Conservation (phyloP, 1,140 invertebrate genomes). For the Globodera rostochiensis region DNA sequence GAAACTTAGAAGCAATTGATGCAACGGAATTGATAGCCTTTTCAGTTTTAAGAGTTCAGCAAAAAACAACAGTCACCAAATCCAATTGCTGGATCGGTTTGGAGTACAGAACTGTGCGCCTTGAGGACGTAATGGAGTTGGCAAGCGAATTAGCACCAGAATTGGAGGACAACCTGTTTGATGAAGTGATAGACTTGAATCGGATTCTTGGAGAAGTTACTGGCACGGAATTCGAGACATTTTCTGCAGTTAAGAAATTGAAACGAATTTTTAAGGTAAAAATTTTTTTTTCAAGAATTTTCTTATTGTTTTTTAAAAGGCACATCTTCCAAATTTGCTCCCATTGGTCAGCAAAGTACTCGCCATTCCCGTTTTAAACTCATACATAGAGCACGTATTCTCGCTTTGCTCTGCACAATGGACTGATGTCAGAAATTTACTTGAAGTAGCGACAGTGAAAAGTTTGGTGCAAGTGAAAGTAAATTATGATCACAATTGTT, state of each 20-base stretch:
- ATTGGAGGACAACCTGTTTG: conserved; percentile 14
- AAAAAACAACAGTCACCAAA: not conserved
- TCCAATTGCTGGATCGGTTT: not conserved
- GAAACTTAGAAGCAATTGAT: not conserved
- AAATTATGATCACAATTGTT: too few relatives aligned
- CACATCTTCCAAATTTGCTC: conserved; percentile 1
- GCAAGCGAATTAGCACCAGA: conserved; percentile 19
- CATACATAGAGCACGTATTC: not conserved
- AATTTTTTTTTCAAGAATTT: not conserved
- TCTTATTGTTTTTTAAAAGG: conserved; percentile 4
- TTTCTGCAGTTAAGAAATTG: conserved; percentile 15
- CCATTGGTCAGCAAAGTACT: not conserved
- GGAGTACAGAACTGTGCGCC: not conserved
- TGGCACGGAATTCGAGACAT: not conserved
- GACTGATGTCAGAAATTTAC: conserved; percentile 10
- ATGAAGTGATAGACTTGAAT: conserved; percentile 10
- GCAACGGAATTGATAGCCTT: not conserved
- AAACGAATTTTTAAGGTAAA: conserved; percentile 19
- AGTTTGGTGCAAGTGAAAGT: too few relatives aligned
- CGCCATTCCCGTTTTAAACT: not conserved
- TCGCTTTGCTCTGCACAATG: conserved; percentile 14
- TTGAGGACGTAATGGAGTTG: not conserved
- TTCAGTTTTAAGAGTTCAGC: not conserved
- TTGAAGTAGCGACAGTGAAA: not conserved
- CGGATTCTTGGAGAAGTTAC: not conserved